Conservation (phyloP, 2,113 vertebrate genomes). For the Beaufortia kweichowensis region DNA sequence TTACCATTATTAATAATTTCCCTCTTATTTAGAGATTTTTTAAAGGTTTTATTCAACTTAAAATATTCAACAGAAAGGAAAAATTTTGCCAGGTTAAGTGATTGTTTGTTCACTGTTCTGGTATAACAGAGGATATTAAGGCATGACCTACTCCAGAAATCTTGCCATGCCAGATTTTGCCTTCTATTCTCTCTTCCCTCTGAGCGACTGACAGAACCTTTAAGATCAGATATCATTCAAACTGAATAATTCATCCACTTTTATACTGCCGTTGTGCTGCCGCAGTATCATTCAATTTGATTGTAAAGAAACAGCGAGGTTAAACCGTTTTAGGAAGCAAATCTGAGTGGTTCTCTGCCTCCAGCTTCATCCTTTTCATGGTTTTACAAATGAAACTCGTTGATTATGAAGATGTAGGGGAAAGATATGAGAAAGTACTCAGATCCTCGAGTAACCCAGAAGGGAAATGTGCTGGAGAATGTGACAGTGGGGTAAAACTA, state of each 20-base stretch:
- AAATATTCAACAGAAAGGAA: too few species aligned
- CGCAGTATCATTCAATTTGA: neutral
- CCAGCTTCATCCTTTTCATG: too few species aligned
- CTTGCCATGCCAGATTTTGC: constrained; percentile 8
- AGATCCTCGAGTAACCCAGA: neutral
- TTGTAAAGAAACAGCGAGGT: neutral
- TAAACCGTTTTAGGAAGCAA: neutral
- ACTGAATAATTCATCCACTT: constrained; percentile 31
- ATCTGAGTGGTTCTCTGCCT: neutral
- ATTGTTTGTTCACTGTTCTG: neutral
- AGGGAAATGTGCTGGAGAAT: neutral
- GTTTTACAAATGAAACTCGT: neutral
- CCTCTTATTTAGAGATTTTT: too few species aligned
- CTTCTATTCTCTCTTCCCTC: constrained; percentile 22
- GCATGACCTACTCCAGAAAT: constrained; percentile 19
- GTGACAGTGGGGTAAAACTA: neutral
- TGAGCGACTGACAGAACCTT: constrained; percentile 37
- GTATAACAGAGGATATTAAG: neutral
- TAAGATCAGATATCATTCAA: constrained; percentile 36
- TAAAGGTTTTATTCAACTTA: too few species aligned
- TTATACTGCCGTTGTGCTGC: neutral
- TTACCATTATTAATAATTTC: too few species aligned
- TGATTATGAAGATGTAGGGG: neutral
- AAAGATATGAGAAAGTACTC: neutral
- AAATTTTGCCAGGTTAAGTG: neutral